Evolutionary conservation across 2,113 vertebrate species (phyloP), one percentile per base, ranked within the genome.

Genomic region (Rhynchomys soricoides): DNA sequence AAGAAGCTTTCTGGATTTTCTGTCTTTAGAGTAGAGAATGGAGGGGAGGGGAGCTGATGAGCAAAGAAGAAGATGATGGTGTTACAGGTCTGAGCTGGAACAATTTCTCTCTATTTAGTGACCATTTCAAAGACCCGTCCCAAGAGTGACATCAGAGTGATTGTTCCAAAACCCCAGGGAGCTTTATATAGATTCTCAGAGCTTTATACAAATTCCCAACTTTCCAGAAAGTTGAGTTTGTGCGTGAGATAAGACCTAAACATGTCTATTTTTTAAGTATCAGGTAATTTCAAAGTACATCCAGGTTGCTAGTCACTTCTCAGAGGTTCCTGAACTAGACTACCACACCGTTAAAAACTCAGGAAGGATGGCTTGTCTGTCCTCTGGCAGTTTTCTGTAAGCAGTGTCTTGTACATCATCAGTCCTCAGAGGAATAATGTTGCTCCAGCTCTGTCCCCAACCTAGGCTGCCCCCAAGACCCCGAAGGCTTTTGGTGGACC

Each of bases 271-370:
- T 86, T 86, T 95, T 17, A 91, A 90, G 50, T 40, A 86, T 91
- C 7, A 4, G 37, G 24, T 92, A 81, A 88, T 66, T 87, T 74
- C 70, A 71, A 93, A 81, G 87, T 40, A 2, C 34, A 85, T 94
- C 12, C 43, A 86, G 10, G 57, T 70, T 71, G 55, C 89, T 55
- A 90, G 78, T 89, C 50, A 77, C 52, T 96, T 95, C 82, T 88
- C 57, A 68, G 17, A 94, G 87, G 82, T 5, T n/a, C 55, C 87
- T 66, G 37, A 37, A 31, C 52, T 88, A 37, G 45, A 50, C 50
- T n/a, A 50, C n/a, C 19, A 55, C 62, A 75, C 24, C 17, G 17
- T 48, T 26, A 86, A 93, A 93, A 96, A 78, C 12, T 70, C 48
- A 34, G 19, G 6, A 37, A 83, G 82, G 40, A 50, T 48, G 55